Conservation (phyloP, 2,113 vertebrate genomes). For the Phylloscopus whistleri region DNA sequence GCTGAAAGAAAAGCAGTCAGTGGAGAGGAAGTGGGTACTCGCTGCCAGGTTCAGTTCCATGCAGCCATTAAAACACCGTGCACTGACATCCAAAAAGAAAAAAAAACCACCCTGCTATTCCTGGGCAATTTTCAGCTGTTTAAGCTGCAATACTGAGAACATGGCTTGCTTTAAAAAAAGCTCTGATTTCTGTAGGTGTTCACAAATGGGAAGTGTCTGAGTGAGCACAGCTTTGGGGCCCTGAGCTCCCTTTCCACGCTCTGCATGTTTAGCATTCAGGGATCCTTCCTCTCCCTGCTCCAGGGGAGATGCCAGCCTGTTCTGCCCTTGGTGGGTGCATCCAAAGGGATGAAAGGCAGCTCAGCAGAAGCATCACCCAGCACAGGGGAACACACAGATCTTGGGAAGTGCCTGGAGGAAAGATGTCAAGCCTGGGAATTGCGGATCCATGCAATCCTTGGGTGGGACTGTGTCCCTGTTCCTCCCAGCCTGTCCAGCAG, state of each 20-base stretch:
- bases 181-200: conserved; percentile 44
- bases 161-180: not conserved
- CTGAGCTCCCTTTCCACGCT: not conserved
- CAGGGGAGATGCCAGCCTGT: not conserved
- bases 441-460: fast-evolving
- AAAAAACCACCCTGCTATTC: not conserved
- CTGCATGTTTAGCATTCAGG: not conserved
- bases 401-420: not conserved
- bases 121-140: conserved; percentile 15
- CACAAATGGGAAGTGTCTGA: not conserved
- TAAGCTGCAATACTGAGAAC: not conserved
- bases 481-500: not conserved
- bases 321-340: not conserved
- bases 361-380: not conserved
- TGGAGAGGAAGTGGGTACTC: conserved; percentile 91
- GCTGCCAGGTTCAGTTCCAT: conserved; percentile 1
- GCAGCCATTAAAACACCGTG: not conserved
- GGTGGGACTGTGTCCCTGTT: not conserved
- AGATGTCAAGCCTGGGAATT: not conserved
- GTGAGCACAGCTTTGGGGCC: not conserved
- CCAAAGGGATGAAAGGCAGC: not conserved
- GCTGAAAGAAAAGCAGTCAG: conserved; percentile 88
- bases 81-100: not conserved
- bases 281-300: not conserved
- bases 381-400: not conserved